Percentiles rank a stretch among this genome's conserved stretches.
These are phyloP conservation scores for Sitobion miscanthi DNA, from an alignment of 1,140 invertebrate genomes.

Conservation along the genomic window DNA sequence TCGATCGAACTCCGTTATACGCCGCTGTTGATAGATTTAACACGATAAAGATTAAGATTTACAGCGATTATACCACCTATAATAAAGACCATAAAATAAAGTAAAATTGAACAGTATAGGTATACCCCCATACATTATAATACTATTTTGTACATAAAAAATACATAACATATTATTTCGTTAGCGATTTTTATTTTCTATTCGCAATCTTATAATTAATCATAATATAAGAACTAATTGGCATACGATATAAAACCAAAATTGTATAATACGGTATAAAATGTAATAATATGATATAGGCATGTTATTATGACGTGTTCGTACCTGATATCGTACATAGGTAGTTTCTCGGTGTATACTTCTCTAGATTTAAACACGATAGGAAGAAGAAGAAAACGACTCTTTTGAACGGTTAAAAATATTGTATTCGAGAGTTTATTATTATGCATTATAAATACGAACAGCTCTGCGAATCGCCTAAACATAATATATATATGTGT, in stretches of 20 bases:
- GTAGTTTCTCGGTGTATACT: not conserved
- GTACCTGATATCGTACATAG: not conserved
- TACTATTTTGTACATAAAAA: not conserved
- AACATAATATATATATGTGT: not conserved
- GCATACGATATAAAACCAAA: not conserved
- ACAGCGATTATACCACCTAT: not conserved
- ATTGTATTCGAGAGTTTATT: not conserved
- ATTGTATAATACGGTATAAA: not conserved
- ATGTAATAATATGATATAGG: not conserved
- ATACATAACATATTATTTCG: not conserved
- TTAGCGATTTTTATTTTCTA: conserved; percentile 7
- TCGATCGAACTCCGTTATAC: not conserved
- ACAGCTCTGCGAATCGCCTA: not conserved
- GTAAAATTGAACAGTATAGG: not conserved
- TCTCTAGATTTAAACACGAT: not conserved
- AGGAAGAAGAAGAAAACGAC: not conserved
- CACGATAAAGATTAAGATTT: not conserved
- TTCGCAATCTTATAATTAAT: not conserved
- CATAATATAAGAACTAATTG: not conserved
- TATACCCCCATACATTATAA: not conserved
- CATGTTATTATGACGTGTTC: not conserved
- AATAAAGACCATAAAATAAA: not conserved
- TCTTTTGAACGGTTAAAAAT: not conserved
- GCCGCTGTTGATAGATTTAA: not conserved
- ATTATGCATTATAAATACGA: not conserved